Evolutionary conservation across 2,888 invertebrate species (phyloP), one percentile per base, ranked within the genome.

Genomic region (Gibbula magus): DNA sequence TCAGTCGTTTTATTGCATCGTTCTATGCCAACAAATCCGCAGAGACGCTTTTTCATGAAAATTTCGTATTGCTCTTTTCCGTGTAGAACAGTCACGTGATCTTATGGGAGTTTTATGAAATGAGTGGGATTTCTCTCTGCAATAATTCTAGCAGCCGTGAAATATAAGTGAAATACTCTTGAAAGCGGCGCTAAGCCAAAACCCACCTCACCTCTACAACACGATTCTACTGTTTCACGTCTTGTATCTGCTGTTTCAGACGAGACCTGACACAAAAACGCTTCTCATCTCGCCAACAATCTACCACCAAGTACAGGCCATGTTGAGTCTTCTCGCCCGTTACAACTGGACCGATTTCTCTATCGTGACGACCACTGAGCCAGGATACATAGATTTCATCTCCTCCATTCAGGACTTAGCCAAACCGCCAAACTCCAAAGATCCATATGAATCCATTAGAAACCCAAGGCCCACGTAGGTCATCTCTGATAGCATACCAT

Each of bases 331-430:
- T 90, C 94, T 99, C 91, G 96, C 97, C 93, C 95, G 98, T 87
- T 99, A 99, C 94, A 97, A 97, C 93, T 98, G 98, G 98, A 97
- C 97, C 92, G 97, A 97, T 93, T 98, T 98, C 94, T 96, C 97
- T 87, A 96, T 98, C 86, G 97, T 98, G 83, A 92, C 93, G 61
- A 92, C 92, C n/a, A 86, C 89, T 91, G 97, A 98, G 87, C 97
- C 98, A 80, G 98, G 98, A 2, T 97, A 98, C 93, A 97, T 97
- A 92, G 98, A 98, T 93, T 98, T 98, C 93, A 96, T 98, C 87
- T 97, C 98, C 93, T 97, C 98, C 77, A 96, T 98, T 80, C 94
- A 97, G 81, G 97, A 61, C 61, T 22, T 61, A 25, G 25, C 61
- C 25, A 61, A 32, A 61, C 13, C 29, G 16, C 25, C 61, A 4